A percentile compares a stretch with the other conserved stretches of the same genome.
Evolutionary conservation across 2,797 vertebrate species (phyloP).

Genomic region (Sebastes umbrosus): DNA sequence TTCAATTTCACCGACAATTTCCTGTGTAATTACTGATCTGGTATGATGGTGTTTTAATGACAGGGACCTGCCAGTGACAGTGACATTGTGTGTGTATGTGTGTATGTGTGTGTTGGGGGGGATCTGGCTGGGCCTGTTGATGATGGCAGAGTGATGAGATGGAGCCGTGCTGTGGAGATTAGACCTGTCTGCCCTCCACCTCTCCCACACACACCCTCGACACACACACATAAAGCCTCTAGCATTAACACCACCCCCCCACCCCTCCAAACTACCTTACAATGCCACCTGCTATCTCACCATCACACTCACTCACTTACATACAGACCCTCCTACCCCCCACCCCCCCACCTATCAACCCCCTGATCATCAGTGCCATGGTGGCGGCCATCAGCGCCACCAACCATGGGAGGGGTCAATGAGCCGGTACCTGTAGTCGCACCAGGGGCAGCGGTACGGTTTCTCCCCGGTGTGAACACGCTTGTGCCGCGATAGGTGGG

Average conservation of each 20-base stretch:
- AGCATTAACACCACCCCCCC: slow-evolving; percentile 18
- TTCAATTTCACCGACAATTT: slow-evolving; percentile 87
- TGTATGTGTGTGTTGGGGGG: slow-evolving; percentile 41
- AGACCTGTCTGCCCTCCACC: slow-evolving; percentile 72
- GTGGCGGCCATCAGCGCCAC: slow-evolving; percentile 57
- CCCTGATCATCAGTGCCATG: slow-evolving; percentile 63
- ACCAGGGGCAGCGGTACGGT: slow-evolving; percentile 98
- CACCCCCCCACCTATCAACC: slow-evolving; percentile 58
- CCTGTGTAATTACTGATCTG: slow-evolving; percentile 87
- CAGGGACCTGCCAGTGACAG: slow-evolving; percentile 77
- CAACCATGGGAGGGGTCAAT: slow-evolving; percentile 62
- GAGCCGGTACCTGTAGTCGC: slow-evolving; percentile 95
- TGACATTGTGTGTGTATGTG: slow-evolving; percentile 65
- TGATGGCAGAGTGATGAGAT: slow-evolving; percentile 80
- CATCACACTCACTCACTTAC: slow-evolving; percentile 38
- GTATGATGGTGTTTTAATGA: slow-evolving; percentile 86
- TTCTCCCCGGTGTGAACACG: slow-evolving; percentile 98
- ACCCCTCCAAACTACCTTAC: slow-evolving; percentile 47
- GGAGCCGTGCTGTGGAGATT: slow-evolving; percentile 76
- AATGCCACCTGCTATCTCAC: slow-evolving; percentile 68
- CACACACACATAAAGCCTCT: slow-evolving; percentile 12
- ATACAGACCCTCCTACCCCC: background rate
- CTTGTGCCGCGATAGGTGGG: slow-evolving; percentile 95
- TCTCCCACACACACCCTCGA: background rate
- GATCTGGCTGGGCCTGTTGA: slow-evolving; percentile 71